Evolutionary conservation across 2,888 invertebrate genomes (phyloP).

Genomic region (Trilocha varians): DNA sequence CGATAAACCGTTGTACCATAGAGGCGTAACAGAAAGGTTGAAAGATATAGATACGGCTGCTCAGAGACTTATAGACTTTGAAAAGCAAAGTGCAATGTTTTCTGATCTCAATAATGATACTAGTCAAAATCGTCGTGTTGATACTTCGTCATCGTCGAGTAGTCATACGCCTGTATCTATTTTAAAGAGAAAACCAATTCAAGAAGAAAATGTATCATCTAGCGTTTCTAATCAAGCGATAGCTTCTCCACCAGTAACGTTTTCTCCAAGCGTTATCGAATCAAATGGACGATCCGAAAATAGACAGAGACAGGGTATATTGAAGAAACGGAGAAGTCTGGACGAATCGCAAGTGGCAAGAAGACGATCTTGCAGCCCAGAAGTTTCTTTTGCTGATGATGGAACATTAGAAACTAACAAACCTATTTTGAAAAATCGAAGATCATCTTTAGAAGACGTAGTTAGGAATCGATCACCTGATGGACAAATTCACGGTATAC

Average conservation of each 20-base stretch:
- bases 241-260: slow-evolving; percentile 82
- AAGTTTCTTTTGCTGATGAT: slow-evolving; percentile 75
- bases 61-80: slow-evolving; percentile 70
- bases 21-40: slow-evolving; percentile 63
- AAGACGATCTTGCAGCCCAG: slow-evolving; percentile 80
- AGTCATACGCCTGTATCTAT: slow-evolving; percentile 76
- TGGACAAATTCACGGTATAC: slow-evolving; percentile 76
- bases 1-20: slow-evolving; percentile 38
- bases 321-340: slow-evolving; percentile 87
- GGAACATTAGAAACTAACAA: slow-evolving; percentile 71
- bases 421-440: slow-evolving; percentile 79
- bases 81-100: slow-evolving; percentile 71
- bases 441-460: slow-evolving; percentile 81
- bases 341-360: slow-evolving; percentile 83
- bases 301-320: slow-evolving; percentile 81
- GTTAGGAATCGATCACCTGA: slow-evolving; percentile 77
- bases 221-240: slow-evolving; percentile 67
- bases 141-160: slow-evolving; percentile 47
- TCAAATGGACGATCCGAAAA: slow-evolving; percentile 69
- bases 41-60: slow-evolving; percentile 69
- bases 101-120: slow-evolving; percentile 69
- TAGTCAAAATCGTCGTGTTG: slow-evolving; percentile 68
- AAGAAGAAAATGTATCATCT: slow-evolving; percentile 65
- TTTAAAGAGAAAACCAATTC: slow-evolving; percentile 77
- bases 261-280: slow-evolving; percentile 83